These are phyloP conservation scores for Forbesichthys papilliferus DNA, from an alignment of 2,113 vertebrate genomes.

Conservation along the genomic window DNA sequence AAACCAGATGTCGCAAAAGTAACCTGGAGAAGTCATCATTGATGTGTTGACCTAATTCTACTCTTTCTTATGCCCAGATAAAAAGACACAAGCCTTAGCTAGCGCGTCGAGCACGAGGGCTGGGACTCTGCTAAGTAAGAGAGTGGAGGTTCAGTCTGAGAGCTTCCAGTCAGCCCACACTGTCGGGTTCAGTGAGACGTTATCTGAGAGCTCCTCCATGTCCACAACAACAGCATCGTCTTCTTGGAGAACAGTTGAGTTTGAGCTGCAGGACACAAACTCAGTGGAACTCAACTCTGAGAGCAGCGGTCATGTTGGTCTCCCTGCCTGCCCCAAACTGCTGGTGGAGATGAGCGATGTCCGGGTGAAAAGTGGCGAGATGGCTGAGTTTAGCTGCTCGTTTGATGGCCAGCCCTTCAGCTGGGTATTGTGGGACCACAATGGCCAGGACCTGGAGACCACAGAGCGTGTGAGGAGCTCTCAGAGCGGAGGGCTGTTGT, in stretches of 20 bases:
- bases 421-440: conserved; percentile 78
- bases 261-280: conserved; percentile 47
- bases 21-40: conserved; percentile 51
- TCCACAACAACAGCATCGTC: conserved; percentile 54
- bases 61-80: conserved; percentile 79
- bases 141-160: conserved; percentile 69
- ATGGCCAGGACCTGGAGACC: conserved; percentile 72
- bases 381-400: conserved; percentile 82
- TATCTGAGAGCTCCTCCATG: conserved; percentile 74
- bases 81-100: conserved; percentile 84
- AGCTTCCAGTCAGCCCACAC: conserved; percentile 67
- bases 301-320: conserved; percentile 16
- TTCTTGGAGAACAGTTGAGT: conserved; percentile 48
- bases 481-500: conserved; percentile 73
- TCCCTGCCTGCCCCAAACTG: conserved; percentile 66
- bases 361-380: conserved; percentile 74
- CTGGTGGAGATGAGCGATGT: conserved; percentile 80
- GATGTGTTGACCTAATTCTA: conserved; percentile 68
- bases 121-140: conserved; percentile 77
- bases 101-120: conserved; percentile 76
- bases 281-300: conserved; percentile 19
- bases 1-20: conserved; percentile 41
- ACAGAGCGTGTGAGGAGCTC: conserved; percentile 78
- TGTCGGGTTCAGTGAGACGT: conserved; percentile 73
- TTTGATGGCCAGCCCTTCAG: conserved; percentile 79